phyloP scores from a whole-genome alignment of 2,113 vertebrate species.

The Nesoenas mayeri region DNA sequence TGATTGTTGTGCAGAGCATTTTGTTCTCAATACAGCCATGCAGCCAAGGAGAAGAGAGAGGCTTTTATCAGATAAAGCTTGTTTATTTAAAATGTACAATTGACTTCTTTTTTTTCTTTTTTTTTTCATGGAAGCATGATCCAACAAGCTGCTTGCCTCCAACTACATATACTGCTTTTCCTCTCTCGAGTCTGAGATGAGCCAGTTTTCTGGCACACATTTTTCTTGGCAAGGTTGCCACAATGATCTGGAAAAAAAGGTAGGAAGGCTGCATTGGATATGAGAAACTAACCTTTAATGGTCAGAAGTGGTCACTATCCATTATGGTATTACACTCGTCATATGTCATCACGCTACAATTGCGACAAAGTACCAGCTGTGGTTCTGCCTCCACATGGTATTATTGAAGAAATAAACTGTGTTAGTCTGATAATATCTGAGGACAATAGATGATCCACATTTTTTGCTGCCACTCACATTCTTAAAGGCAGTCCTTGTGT shows the following conservation, averaged over 20 bases:
- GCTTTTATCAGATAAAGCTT: conserved; percentile 18
- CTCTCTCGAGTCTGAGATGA: background rate
- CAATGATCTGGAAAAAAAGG: conserved; percentile 14
- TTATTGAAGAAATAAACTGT: background rate
- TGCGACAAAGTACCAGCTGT: background rate
- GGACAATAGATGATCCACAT: background rate
- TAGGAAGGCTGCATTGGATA: background rate
- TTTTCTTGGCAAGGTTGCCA: background rate
- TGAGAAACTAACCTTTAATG: background rate
- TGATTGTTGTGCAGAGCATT: background rate
- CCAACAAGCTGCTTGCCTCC: background rate
- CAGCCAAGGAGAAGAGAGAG: background rate
- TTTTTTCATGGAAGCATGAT: background rate
- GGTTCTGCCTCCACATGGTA: background rate
- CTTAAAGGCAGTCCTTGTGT: background rate
- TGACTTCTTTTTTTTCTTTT: background rate
- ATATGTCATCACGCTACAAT: background rate
- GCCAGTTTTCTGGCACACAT: background rate
- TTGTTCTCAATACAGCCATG: conserved; percentile 1
- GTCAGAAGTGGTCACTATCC: background rate
- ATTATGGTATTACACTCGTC: background rate
- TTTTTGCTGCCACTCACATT: background rate
- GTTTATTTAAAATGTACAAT: conserved; percentile 29
- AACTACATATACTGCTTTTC: background rate
- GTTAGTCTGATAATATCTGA: background rate